These are phyloP conservation scores for Hyppa rectilinea DNA, from an alignment of 2,888 invertebrate genomes.

Conservation along the genomic window DNA sequence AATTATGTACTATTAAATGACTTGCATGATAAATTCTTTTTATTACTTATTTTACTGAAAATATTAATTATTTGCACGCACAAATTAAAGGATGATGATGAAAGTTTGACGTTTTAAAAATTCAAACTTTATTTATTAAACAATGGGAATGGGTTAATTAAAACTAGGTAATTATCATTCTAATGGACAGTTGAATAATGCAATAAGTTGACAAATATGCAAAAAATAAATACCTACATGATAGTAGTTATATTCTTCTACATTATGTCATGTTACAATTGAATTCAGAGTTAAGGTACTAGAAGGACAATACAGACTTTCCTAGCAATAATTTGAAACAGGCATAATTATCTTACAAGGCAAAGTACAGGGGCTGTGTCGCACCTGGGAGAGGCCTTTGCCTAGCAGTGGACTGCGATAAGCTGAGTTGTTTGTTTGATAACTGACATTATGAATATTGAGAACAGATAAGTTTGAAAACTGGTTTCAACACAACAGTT, in stretches of 20 bases:
- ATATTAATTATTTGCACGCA: background rate
- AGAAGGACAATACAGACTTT: background rate
- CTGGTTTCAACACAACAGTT: slow-evolving; percentile 29
- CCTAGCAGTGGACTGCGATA: too few relatives aligned
- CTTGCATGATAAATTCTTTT: slow-evolving; percentile 22
- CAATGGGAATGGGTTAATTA: slow-evolving; percentile 23
- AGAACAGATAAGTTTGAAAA: slow-evolving; percentile 22
- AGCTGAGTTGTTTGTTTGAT: too few relatives aligned
- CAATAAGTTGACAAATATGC: slow-evolving; percentile 24
- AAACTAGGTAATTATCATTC: slow-evolving; percentile 39
- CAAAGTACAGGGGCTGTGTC: too few relatives aligned
- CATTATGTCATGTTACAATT: background rate
- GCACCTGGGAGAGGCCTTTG: too few relatives aligned
- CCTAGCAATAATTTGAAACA: background rate
- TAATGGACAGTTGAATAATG: slow-evolving; percentile 38
- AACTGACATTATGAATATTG: background rate
- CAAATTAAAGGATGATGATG: background rate
- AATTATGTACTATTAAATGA: slow-evolving; percentile 31
- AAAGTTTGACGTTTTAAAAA: background rate
- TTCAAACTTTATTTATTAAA: slow-evolving; percentile 18
- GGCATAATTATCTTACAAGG: background rate
- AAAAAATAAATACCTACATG: slow-evolving; percentile 13
- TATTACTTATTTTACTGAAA: slow-evolving; percentile 6
- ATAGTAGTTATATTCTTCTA: background rate
- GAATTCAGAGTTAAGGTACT: background rate